phyloP scores from a whole-genome alignment of 2,113 vertebrate genomes.

The Aspiorhynchus laticeps region DNA sequence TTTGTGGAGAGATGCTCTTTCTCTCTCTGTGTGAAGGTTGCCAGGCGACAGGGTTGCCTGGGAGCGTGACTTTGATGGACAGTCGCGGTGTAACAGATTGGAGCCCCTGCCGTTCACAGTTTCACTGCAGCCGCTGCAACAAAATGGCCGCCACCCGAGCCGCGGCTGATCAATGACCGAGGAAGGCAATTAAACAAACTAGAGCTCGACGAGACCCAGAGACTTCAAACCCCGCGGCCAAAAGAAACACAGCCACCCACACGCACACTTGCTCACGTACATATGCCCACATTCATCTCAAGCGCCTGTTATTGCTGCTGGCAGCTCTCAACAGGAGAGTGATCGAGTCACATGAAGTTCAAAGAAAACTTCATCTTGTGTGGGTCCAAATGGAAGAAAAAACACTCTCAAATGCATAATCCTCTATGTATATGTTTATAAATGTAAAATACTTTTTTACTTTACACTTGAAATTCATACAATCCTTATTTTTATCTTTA shows the following conservation, averaged over 20 bases:
- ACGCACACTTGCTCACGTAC: conserved; percentile 7
- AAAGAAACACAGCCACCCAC: conserved; percentile 2
- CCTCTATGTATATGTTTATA: background rate
- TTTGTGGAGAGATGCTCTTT: conserved; percentile 19
- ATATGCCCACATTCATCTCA: conserved; percentile 25
- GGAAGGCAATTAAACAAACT: conserved; percentile 41
- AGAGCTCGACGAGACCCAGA: background rate
- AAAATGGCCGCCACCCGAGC: conserved; percentile 37
- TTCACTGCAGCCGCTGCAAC: conserved; percentile 27
- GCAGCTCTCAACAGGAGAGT: conserved; percentile 7
- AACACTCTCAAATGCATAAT: background rate
- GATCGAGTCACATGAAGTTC: background rate
- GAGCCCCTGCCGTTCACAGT: conserved; percentile 34
- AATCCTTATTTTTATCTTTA: background rate
- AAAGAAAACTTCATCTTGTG: background rate
- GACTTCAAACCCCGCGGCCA: conserved; percentile 4
- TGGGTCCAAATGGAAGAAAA: background rate
- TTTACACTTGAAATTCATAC: background rate
- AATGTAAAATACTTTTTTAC: background rate
- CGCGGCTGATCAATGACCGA: conserved; percentile 26
- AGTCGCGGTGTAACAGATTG: conserved; percentile 64
- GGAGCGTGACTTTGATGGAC: conserved; percentile 73
- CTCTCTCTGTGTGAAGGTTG: conserved; percentile 65
- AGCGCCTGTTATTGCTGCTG: conserved; percentile 17
- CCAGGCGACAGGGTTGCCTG: conserved; percentile 77